phyloP scores from a whole-genome alignment of 2,888 invertebrate species.

The Hofmannophila pseudospretella region DNA sequence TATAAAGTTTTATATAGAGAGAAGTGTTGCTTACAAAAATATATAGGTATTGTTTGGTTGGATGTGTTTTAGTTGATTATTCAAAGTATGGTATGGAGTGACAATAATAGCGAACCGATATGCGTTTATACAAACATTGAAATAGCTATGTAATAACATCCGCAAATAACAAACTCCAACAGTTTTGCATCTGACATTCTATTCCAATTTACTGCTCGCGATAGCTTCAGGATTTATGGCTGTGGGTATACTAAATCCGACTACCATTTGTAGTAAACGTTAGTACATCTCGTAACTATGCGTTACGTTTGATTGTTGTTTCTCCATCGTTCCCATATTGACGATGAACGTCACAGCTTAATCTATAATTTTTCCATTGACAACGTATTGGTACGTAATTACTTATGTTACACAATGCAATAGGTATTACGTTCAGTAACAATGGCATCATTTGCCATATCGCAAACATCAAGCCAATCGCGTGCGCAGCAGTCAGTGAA shows the following conservation, averaged over 20 bases:
- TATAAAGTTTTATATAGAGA: too few species aligned
- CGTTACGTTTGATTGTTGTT: not conserved
- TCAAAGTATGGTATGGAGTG: too few species aligned
- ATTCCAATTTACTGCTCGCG: conserved; percentile 13
- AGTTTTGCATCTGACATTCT: not conserved
- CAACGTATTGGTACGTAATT: not conserved
- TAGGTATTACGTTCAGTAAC: conserved; percentile 26
- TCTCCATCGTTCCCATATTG: not conserved
- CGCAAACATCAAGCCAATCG: conserved; percentile 48
- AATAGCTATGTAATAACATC: too few species aligned
- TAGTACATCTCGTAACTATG: not conserved
- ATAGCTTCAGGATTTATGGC: conserved; percentile 1
- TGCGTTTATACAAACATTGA: too few species aligned
- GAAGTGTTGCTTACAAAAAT: too few species aligned
- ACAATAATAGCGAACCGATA: too few species aligned
- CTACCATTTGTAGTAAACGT: not conserved
- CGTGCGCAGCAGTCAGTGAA: conserved; percentile 56
- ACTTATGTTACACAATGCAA: conserved; percentile 9
- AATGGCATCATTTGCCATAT: conserved; percentile 47
- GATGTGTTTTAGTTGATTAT: too few species aligned
- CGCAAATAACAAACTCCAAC: not conserved
- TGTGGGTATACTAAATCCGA: not conserved
- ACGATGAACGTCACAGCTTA: not conserved
- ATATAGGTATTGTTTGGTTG: too few species aligned
- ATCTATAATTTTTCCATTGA: not conserved